Conservation (phyloP, 2,888 invertebrate species). For the Meliscaeva auricollis region DNA sequence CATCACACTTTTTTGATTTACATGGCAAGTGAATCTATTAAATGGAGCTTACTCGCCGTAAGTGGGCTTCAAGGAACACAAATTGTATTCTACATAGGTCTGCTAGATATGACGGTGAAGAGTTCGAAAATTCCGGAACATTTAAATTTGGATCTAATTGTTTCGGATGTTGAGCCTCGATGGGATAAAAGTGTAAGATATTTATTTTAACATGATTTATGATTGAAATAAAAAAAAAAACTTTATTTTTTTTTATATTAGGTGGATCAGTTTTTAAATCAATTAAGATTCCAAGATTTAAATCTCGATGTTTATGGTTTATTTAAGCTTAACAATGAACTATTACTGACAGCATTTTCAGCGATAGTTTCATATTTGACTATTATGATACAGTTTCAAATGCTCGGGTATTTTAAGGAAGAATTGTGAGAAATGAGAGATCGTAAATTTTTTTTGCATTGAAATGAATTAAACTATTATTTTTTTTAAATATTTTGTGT, state of each 20-base stretch:
- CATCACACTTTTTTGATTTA: constrained; percentile 78
- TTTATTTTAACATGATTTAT: no score
- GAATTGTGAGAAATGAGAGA: not conserved
- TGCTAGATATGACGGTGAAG: constrained; percentile 78
- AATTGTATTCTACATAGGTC: constrained; percentile 77
- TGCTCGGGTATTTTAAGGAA: constrained; percentile 30
- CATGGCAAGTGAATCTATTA: constrained; percentile 65
- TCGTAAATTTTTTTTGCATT: no score
- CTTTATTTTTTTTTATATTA: constrained; percentile 40
- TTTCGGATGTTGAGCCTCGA: constrained; percentile 79
- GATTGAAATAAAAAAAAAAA: not conserved
- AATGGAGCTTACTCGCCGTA: constrained; percentile 65
- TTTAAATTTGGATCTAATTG: constrained; percentile 78
- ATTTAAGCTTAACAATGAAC: constrained; percentile 42
- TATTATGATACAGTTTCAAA: constrained; percentile 51
- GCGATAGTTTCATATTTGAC: constrained; percentile 31
- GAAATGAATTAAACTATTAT: no score
- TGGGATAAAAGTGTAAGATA: constrained; percentile 80
- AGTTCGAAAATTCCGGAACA: constrained; percentile 77
- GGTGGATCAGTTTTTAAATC: constrained; percentile 53
- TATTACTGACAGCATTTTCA: constrained; percentile 26
- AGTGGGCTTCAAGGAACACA: constrained; percentile 77
- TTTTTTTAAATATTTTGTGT: no score
- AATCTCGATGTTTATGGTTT: constrained; percentile 40
- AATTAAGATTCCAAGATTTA: constrained; percentile 22